Evolutionary conservation across 2,797 vertebrate genomes (phyloP).

Genomic region (Neosalanx taihuensis): DNA sequence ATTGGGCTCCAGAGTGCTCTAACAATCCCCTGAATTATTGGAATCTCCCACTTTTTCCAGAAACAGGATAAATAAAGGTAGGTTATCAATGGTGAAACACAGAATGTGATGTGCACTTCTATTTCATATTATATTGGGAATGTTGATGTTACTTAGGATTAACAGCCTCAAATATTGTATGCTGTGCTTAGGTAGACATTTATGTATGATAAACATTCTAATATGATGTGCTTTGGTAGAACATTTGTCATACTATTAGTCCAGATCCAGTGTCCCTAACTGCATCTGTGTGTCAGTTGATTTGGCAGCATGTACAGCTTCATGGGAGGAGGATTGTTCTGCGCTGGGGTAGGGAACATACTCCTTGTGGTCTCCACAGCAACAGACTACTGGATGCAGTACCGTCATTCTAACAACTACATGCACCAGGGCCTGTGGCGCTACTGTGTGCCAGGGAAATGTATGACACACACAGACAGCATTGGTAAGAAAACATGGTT

Average conservation of each 20-base stretch:
- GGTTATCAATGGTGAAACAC: conserved; percentile 29
- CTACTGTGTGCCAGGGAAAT: conserved; percentile 80
- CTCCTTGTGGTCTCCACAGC: conserved; percentile 82
- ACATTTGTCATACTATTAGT: neutral
- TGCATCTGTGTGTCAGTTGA: conserved; percentile 30
- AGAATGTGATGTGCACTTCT: neutral
- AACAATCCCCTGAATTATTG: conserved; percentile 55
- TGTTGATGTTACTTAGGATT: neutral
- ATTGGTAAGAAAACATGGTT: conserved; percentile 61
- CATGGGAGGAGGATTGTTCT: conserved; percentile 84
- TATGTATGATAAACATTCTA: conserved; percentile 33
- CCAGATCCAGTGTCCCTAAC: too few species aligned
- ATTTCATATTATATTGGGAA: neutral
- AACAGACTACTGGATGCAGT: conserved; percentile 86
- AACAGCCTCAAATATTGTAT: neutral
- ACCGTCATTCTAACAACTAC: conserved; percentile 78
- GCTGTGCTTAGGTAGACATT: neutral
- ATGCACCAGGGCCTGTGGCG: conserved; percentile 84
- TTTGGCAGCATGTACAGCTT: conserved; percentile 81
- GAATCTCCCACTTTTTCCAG: conserved; percentile 56
- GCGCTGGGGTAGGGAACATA: conserved; percentile 79
- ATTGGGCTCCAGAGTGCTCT: conserved; percentile 65
- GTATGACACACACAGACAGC: conserved; percentile 79
- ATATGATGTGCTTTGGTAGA: conserved; percentile 38
- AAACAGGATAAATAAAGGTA: conserved; percentile 63